Percentiles rank a stretch among this genome's conserved stretches.
Evolutionary conservation across 2,113 vertebrate genomes (phyloP).

Genomic region (Nothoprocta perdicaria): DNA sequence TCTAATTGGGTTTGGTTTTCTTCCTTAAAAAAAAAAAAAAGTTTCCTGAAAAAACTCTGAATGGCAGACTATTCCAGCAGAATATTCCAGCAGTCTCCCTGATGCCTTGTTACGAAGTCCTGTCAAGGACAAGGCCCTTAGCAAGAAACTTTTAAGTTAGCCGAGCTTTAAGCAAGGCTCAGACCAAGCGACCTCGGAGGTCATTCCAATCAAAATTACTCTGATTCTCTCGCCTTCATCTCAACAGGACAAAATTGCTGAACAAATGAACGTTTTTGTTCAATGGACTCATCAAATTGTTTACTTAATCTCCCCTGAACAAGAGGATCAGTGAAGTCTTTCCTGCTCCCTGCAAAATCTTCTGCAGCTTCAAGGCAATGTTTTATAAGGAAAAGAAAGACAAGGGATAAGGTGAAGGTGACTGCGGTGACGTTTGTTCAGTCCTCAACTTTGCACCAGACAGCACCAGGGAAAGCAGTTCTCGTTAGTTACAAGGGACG

Average conservation of each 20-base stretch:
- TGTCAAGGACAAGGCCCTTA: neutral
- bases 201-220: neutral
- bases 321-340: neutral
- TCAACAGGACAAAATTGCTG: neutral
- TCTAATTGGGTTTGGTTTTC: neutral
- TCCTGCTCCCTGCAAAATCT: neutral
- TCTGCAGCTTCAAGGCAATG: neutral
- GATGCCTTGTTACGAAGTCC: accelerated
- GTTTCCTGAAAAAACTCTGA: neutral
- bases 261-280: neutral
- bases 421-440: neutral
- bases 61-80: neutral
- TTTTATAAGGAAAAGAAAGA: neutral
- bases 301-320: neutral
- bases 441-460: neutral
- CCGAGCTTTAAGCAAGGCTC: neutral
- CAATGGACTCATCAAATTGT: neutral
- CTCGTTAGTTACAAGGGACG: neutral
- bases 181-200: neutral
- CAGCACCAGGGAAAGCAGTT: neutral
- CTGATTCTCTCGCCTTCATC: neutral
- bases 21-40: neutral
- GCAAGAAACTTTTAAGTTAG: neutral
- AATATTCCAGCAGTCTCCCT: neutral
- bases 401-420: neutral